Evolutionary conservation across 2,888 invertebrate genomes (phyloP), one percentile per base, ranked within the genome.

Genomic region (Oeneis ivallda): DNA sequence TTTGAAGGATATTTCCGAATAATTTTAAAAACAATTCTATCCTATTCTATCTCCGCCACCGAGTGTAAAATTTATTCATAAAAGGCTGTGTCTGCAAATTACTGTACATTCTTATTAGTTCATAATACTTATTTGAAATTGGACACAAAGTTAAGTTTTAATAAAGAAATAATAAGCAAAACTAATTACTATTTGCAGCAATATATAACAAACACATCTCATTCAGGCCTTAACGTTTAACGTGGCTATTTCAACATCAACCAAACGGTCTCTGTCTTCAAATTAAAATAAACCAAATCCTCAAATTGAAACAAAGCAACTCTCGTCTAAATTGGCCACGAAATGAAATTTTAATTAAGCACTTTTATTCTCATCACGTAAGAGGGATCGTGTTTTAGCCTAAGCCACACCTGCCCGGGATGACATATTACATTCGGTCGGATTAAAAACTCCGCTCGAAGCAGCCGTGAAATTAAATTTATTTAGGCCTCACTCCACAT

Each of bases 401-500:
- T 78, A 75, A 79, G 76, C 80, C 74, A 71, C 81, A 85, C 82
- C 85, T 84, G 82, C 79, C 71, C 70, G 70, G 73, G 73, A 72
- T 77, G 79, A 83, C 80, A 77, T 75, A 76, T 82, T 79, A 81
- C 83, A 81, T 79, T 81, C 79, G 79, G 76, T 75, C 76, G 80
- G 83, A 87, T 85, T 88, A 85, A 87, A 85, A 87, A 84, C 81
- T 75, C 77, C 71, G 70, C 75, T 75, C 79, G 71, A 74, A 80
- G 71, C 75, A 80, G 75, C 82, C 85, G 83, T 87, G 84, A 89
- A 89, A 91, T 91, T 87, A 85, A 89, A 89, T 90, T 90, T 88
- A 91, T 89, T 90, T 89, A 89, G 86, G 85, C 76, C 79, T 82
- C 85, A 82, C 85, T 86, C 83, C 79, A 81, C 82, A 82, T 86